Percentiles rank a stretch among this genome's conserved stretches.
These are phyloP conservation scores for Gila orcuttii DNA, from an alignment of 2,113 vertebrate species.

Conservation along the genomic window DNA sequence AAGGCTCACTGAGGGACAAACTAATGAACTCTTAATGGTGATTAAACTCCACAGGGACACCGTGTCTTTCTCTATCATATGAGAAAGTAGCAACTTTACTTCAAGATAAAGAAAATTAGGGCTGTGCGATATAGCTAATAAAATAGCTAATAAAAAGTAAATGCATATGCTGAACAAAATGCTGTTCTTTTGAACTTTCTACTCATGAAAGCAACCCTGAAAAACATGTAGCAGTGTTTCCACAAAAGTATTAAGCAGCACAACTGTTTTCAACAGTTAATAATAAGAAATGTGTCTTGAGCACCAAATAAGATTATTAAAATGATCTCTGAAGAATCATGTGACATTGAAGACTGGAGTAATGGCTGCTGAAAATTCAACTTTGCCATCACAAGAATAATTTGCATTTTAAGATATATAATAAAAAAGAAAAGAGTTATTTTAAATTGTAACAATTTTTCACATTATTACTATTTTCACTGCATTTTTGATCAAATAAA, in stretches of 20 bases:
- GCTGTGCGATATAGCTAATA: too few species aligned
- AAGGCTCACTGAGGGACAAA: not conserved
- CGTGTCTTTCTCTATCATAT: not conserved
- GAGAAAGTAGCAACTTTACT: not conserved
- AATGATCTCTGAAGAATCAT: not conserved
- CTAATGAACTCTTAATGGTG: constrained; percentile 9
- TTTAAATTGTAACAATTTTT: not conserved
- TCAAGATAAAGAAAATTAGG: too few species aligned
- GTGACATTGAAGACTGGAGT: not conserved
- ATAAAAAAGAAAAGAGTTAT: not conserved
- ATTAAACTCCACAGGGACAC: not conserved
- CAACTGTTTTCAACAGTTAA: too few species aligned
- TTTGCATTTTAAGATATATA: not conserved
- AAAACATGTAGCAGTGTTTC: too few species aligned
- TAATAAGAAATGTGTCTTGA: not conserved
- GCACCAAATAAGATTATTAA: not conserved
- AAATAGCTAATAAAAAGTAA: too few species aligned
- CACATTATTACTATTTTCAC: not conserved
- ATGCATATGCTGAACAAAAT: too few species aligned
- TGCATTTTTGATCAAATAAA: not conserved
- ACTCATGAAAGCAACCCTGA: too few species aligned
- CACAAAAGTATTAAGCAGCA: too few species aligned
- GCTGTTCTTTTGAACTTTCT: too few species aligned
- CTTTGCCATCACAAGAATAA: not conserved
- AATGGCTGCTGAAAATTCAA: not conserved